Evolutionary conservation across 2,113 vertebrate species (phyloP).

Genomic region (Bubo scandiacus): DNA sequence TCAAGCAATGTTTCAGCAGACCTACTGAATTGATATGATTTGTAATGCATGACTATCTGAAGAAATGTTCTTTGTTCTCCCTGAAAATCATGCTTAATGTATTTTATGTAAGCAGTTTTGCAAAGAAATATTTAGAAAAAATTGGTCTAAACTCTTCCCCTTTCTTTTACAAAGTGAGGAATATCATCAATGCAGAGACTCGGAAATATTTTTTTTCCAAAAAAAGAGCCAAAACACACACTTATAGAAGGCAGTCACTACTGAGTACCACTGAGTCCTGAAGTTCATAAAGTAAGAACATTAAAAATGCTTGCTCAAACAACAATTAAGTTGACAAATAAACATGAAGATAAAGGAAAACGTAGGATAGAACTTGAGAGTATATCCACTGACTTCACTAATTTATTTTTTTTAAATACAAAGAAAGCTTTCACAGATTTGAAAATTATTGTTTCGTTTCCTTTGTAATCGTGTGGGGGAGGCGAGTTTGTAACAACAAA

Average conservation of each 20-base stretch:
- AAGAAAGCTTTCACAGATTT: constrained; percentile 40
- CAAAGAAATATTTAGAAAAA: not conserved
- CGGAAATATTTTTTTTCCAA: not conserved
- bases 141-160: not conserved
- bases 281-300: not conserved
- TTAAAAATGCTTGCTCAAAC: not conserved
- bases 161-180: not conserved
- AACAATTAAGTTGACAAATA: not conserved
- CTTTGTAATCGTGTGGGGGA: constrained; percentile 9
- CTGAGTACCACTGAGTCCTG: not conserved
- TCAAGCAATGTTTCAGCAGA: not conserved
- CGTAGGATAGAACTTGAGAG: not conserved
- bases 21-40: not conserved
- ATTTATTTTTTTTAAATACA: not conserved
- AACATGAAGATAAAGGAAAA: not conserved
- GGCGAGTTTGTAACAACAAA: not conserved
- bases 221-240: too few species aligned
- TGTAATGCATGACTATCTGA: not conserved
- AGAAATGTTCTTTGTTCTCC: not conserved
- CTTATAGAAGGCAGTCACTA: not conserved
- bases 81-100: not conserved
- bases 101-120: not conserved
- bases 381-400: not conserved
- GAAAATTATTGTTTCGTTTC: constrained; percentile 32
- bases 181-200: not conserved